Evolutionary conservation across 1,140 invertebrate genomes (phyloP).

Genomic region (Drosophila sechellia): DNA sequence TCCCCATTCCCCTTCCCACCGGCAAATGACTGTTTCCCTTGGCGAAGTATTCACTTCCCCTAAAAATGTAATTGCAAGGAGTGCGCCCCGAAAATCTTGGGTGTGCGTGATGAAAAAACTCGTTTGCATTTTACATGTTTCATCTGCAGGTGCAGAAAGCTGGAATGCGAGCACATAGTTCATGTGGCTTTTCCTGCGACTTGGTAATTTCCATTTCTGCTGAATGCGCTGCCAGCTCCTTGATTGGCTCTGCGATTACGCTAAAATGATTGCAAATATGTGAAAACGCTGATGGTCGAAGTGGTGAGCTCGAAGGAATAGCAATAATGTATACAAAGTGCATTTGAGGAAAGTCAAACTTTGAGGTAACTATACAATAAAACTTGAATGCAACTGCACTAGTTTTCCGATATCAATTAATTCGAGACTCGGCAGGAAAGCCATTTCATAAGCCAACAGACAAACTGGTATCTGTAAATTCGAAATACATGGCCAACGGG

Average conservation of each 20-base stretch:
- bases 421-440: background rate
- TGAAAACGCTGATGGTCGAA: background rate
- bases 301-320: background rate
- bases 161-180: constrained; percentile 40
- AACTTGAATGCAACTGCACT: background rate
- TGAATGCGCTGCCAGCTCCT: constrained; percentile 18
- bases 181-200: constrained; percentile 44
- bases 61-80: constrained; percentile 52
- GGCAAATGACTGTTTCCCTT: constrained; percentile 36
- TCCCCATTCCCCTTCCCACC: background rate
- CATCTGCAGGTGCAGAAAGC: constrained; percentile 45
- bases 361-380: too few relatives aligned
- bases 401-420: background rate
- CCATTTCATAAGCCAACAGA: constrained; percentile 2
- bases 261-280: constrained; percentile 14
- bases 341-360: too few relatives aligned
- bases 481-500: constrained; percentile 6
- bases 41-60: constrained; percentile 55
- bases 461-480: background rate
- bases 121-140: constrained; percentile 73
- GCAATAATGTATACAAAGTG: background rate
- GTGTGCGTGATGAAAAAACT: constrained; percentile 63
- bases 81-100: constrained; percentile 25
- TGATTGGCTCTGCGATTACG: constrained; percentile 28
- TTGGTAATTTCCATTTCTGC: constrained; percentile 31